These are phyloP conservation scores for Dinocampus coccinellae DNA, from an alignment of 2,888 invertebrate species.

Conservation along the genomic window DNA sequence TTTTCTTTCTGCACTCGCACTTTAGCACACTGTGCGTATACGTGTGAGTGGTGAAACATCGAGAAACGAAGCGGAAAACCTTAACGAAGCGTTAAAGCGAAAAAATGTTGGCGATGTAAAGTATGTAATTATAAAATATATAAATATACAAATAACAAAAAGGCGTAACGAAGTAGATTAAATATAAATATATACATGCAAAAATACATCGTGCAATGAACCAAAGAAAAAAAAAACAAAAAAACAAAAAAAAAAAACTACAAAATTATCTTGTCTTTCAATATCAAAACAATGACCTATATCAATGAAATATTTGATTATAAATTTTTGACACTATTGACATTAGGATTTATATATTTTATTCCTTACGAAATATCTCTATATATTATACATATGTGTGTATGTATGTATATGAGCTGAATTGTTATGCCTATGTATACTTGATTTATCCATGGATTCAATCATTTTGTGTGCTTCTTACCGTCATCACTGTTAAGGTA, in stretches of 20 bases:
- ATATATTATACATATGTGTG: too few relatives aligned
- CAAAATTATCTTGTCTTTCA: too few relatives aligned
- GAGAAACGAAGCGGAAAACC: slow-evolving; percentile 59
- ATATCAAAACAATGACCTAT: too few relatives aligned
- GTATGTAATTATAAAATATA: slow-evolving; percentile 52
- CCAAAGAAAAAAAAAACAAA: too few relatives aligned
- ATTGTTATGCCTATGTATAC: not conserved
- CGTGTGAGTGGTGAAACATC: slow-evolving; percentile 50
- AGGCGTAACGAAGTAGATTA: slow-evolving; percentile 9
- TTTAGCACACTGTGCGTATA: too few relatives aligned
- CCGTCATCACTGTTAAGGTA: slow-evolving; percentile 29
- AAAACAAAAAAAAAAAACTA: too few relatives aligned
- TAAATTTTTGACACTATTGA: too few relatives aligned
- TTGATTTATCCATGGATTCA: slow-evolving; percentile 32
- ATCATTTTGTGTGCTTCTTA: slow-evolving; percentile 40
- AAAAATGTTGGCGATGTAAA: slow-evolving; percentile 57
- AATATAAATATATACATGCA: slow-evolving; percentile 13
- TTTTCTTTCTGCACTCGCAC: not conserved
- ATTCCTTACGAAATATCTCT: too few relatives aligned
- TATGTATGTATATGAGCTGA: too few relatives aligned
- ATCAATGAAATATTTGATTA: too few relatives aligned
- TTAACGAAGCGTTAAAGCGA: slow-evolving; percentile 68
- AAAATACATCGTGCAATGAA: too few relatives aligned
- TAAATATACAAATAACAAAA: slow-evolving; percentile 15
- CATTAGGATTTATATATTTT: too few relatives aligned